These are phyloP conservation scores for Thysanoteuthis rhombus DNA, from an alignment of 2,888 invertebrate genomes.

Conservation along the genomic window DNA sequence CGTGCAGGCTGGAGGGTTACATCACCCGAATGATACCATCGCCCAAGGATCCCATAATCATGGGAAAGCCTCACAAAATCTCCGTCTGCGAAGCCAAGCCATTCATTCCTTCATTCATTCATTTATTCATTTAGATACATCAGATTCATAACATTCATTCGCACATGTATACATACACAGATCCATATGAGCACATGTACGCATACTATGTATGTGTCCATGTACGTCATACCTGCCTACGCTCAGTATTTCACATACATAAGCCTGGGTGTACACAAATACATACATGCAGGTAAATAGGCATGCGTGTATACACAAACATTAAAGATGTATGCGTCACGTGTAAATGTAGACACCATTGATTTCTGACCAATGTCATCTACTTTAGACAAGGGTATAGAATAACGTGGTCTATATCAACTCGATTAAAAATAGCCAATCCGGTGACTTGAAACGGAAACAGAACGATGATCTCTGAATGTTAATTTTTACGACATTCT, in stretches of 20 bases:
- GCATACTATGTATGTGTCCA: not conserved
- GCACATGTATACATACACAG: not conserved
- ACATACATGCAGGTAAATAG: not conserved
- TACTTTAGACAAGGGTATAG: not conserved
- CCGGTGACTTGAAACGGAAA: not conserved
- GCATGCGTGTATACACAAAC: not conserved
- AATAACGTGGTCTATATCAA: not conserved
- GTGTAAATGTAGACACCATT: not conserved
- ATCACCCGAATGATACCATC: too few species aligned
- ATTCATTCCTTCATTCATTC: too few species aligned
- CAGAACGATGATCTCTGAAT: not conserved
- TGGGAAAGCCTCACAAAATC: too few species aligned
- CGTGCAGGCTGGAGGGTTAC: too few species aligned
- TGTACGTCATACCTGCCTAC: not conserved
- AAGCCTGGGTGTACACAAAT: not conserved
- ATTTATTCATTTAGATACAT: too few species aligned
- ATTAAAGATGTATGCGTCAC: not conserved
- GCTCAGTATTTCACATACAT: not conserved
- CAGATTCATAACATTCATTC: too few species aligned
- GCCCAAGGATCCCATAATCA: too few species aligned
- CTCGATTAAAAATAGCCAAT: not conserved
- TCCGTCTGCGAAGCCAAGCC: too few species aligned
- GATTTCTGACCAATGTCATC: not conserved
- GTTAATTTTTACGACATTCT: not conserved
- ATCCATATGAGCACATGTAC: not conserved